Percentiles rank a stretch among this genome's conserved stretches.
phyloP scores from a whole-genome alignment of 2,113 vertebrate genomes.

The Neolamprologus tretocephalus region DNA sequence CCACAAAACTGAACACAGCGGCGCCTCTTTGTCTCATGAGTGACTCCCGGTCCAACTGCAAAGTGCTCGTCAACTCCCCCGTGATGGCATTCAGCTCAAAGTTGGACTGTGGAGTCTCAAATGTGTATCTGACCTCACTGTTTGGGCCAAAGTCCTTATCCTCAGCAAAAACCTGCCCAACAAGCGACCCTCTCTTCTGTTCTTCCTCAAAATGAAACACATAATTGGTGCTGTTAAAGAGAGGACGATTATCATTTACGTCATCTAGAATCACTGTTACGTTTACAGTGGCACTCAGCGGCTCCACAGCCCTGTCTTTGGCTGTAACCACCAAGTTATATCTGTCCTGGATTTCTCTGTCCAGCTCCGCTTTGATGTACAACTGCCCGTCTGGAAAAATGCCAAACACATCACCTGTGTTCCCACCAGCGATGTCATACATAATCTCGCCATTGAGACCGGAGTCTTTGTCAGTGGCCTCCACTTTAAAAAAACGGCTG shows the following conservation, averaged over 20 bases:
- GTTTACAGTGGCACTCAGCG: constrained; percentile 84
- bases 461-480: constrained; percentile 89
- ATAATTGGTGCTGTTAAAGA: constrained; percentile 96
- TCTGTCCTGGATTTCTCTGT: constrained; percentile 89
- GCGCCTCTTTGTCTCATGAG: constrained; percentile 88
- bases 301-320: constrained; percentile 87
- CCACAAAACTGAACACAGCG: constrained; percentile 84
- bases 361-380: constrained; percentile 92
- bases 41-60: constrained; percentile 86
- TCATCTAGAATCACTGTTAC: constrained; percentile 90
- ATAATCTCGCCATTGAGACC: constrained; percentile 91
- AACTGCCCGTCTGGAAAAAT: constrained; percentile 95
- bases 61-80: constrained; percentile 83
- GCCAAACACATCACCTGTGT: constrained; percentile 86
- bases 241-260: constrained; percentile 92
- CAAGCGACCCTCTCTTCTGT: constrained; percentile 79
- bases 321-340: constrained; percentile 85
- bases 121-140: constrained; percentile 87
- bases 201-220: constrained; percentile 95
- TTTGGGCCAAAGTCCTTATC: constrained; percentile 92
- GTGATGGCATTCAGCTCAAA: constrained; percentile 88
- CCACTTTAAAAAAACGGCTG: constrained; percentile 92
- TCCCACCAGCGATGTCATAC: constrained; percentile 86
- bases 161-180: constrained; percentile 83
- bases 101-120: constrained; percentile 84